Percentiles rank a stretch among this genome's conserved stretches.
Evolutionary conservation across 2,113 vertebrate genomes (phyloP).

Genomic region (Rutilus rutilus): DNA sequence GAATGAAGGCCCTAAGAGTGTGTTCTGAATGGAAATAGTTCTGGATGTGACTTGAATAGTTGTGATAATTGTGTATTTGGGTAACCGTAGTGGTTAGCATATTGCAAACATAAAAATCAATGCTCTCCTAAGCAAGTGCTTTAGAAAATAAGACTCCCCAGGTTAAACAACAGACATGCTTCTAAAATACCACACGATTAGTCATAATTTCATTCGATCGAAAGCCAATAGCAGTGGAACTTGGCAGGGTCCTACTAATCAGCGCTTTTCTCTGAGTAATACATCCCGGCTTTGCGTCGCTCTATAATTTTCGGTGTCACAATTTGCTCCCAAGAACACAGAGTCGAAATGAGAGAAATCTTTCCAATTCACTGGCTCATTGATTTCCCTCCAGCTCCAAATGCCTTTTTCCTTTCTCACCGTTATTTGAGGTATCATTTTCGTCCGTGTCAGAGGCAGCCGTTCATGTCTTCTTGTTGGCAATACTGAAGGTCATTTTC

Average conservation of each 20-base stretch:
- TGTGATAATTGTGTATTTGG: constrained; percentile 1
- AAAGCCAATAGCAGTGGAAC: constrained; percentile 16
- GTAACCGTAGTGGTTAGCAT: not conserved
- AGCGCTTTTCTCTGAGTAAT: constrained; percentile 4
- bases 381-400: constrained; percentile 56
- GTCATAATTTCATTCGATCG: constrained; percentile 55
- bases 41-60: not conserved
- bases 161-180: constrained; percentile 11
- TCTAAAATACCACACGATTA: constrained; percentile 41
- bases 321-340: constrained; percentile 58
- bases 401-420: constrained; percentile 16
- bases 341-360: constrained; percentile 56
- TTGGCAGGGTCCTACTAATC: constrained; percentile 1
- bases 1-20: not conserved
- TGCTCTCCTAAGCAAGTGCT: not conserved
- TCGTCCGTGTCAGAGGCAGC: constrained; percentile 45
- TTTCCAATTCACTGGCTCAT: constrained; percentile 56
- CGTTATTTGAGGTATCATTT: constrained; percentile 57
- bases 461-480: constrained; percentile 52
- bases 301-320: constrained; percentile 63
- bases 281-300: constrained; percentile 43
- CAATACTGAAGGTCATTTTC: constrained; percentile 59
- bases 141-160: constrained; percentile 1
- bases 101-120: constrained; percentile 49
- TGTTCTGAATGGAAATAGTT: not conserved